Base-by-base conservation (phyloP, 2,113 vertebrate species). In the Rhabdornis inornatus region DNA sequence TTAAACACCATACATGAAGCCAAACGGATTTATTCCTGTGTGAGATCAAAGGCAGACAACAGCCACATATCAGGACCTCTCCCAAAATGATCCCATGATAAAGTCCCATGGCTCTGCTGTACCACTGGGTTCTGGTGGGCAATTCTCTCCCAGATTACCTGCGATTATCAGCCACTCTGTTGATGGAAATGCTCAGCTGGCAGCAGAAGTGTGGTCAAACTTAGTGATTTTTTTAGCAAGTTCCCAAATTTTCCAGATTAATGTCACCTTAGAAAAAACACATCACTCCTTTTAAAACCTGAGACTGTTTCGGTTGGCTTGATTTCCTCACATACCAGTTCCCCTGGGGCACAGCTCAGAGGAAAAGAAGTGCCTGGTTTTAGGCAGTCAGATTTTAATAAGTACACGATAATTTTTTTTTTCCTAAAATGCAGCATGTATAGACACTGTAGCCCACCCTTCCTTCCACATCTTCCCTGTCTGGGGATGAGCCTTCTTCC, bases 381-480 rank as follows among this genome's bases (percentile, higher is more conserved):
- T 44, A 74, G 40, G 61, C 53, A 61, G 60, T 45, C 81, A 84
- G 44, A 60, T 68, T 37, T 63, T 52, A 79, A 7, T n/a, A 89
- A 84, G 25, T 13, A 15, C 27, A 40, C 1, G 14, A 78, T 75
- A 87, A 74, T 87, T 78, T 22, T 65, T 53, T 76, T 91, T 89
- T 92, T 66, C 79, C 68, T 91, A 75, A 91, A 92, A 63, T 15
- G 65, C 77, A 78, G 53, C 23, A 9, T 31, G n/a, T 15, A 35
- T 13, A 82, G 86, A 33, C 17, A 44, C 23, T 2, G 20, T 13
- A 75, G 69, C 69, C 83, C 93, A 96, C 94, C 88, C 88, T 96
- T 96, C 86, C 92, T 93, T 95, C 83, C 71, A 71, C 88, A 86
- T 81, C 47, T 84, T 91, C 78, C 87, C 74, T 7, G 14, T 63